Evolutionary conservation across 2,888 invertebrate genomes (phyloP).

Genomic region (Malacosoma neustria): DNA sequence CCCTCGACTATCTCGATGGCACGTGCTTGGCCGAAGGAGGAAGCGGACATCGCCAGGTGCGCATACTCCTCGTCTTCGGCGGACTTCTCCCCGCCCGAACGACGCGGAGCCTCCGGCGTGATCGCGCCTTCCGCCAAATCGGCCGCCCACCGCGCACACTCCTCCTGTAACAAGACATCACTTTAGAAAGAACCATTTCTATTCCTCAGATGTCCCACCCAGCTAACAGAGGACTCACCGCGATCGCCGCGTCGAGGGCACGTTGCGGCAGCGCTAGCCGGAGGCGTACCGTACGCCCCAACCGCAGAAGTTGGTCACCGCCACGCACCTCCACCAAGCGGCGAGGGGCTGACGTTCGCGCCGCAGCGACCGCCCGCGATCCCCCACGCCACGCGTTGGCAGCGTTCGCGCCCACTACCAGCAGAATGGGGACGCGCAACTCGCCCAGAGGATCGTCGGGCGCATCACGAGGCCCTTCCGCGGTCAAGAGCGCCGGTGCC

Average conservation of each 20-base stretch:
- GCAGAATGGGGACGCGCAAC: constrained; percentile 25
- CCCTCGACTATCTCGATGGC: constrained; percentile 29
- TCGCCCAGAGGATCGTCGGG: constrained; percentile 77
- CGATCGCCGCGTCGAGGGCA: constrained; percentile 74
- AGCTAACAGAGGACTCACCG: constrained; percentile 62
- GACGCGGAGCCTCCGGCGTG: constrained; percentile 5
- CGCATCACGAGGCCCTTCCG: constrained; percentile 78
- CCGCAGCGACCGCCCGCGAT: constrained; percentile 42
- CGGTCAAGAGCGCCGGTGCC: constrained; percentile 79
- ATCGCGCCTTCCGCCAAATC: constrained; percentile 21
- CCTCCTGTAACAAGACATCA: constrained; percentile 34
- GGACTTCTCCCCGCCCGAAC: constrained; percentile 5
- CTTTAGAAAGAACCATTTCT: too few relatives aligned
- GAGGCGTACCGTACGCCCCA: constrained; percentile 73
- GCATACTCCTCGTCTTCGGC: constrained; percentile 25
- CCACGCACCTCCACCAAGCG: constrained; percentile 70
- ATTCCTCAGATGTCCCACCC: constrained; percentile 71
- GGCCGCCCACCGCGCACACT: constrained; percentile 39
- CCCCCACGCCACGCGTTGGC: constrained; percentile 3
- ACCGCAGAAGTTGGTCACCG: constrained; percentile 78
- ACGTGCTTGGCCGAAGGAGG: constrained; percentile 16
- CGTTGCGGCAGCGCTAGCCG: constrained; percentile 78
- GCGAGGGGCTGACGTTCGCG: constrained; percentile 58
- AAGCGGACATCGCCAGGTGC: constrained; percentile 17
- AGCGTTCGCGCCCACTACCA: constrained; percentile 25